Evolutionary conservation across 2,113 vertebrate genomes (phyloP).

Genomic region (Hippolais icterina): DNA sequence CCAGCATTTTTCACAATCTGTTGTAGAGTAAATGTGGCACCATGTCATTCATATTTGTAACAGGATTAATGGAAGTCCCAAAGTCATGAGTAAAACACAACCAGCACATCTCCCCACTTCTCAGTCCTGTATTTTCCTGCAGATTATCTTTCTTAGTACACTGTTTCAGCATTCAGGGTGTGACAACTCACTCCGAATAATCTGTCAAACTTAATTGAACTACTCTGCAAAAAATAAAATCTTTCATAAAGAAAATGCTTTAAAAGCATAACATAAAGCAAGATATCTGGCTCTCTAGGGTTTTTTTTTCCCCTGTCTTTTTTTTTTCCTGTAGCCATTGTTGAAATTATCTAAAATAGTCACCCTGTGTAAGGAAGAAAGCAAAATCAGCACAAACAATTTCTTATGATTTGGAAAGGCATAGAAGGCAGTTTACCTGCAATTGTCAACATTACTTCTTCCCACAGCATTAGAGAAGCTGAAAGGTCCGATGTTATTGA

Average conservation of each 20-base stretch:
- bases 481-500: conserved; percentile 79
- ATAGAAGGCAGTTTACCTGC: conserved; percentile 77
- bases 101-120: not conserved
- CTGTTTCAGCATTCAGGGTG: not conserved
- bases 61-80: not conserved
- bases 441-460: conserved; percentile 74
- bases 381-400: not conserved
- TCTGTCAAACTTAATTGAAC: not conserved
- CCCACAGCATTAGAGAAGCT: conserved; percentile 70
- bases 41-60: not conserved
- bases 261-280: not conserved
- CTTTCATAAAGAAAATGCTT: not conserved
- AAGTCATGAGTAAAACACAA: not conserved
- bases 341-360: not conserved
- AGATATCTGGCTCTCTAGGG: not conserved
- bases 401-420: conserved; percentile 25
- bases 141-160: not conserved
- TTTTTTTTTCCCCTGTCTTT: not conserved
- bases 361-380: not conserved
- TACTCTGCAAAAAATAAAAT: not conserved
- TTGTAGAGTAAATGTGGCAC: not conserved
- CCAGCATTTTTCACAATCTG: not conserved
- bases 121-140: not conserved
- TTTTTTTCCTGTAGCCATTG: not conserved
- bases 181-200: not conserved